Evolutionary conservation across 2,113 vertebrate species (phyloP).

Genomic region (Sinocyclocheilus anshuiensis): DNA sequence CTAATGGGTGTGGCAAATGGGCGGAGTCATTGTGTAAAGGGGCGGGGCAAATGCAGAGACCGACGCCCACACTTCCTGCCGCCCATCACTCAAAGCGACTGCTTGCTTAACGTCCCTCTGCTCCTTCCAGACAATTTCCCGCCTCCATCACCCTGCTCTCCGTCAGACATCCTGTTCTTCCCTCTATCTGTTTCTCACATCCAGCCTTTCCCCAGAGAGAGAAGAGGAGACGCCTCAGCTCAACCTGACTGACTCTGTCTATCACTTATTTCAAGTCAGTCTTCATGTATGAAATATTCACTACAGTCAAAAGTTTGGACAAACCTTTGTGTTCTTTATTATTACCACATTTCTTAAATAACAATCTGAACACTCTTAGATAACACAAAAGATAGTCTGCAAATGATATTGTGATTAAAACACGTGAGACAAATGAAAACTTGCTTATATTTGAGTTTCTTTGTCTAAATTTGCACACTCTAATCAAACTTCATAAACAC

Average conservation of each 20-base stretch:
- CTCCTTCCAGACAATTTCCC: conserved; percentile 65
- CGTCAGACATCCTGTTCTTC: conserved; percentile 25
- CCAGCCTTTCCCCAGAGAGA: conserved; percentile 31
- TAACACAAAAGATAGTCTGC: too few species aligned
- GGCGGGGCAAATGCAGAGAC: conserved; percentile 46
- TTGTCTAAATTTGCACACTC: background rate
- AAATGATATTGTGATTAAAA: too few species aligned
- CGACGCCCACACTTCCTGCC: conserved; percentile 68
- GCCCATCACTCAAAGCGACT: conserved; percentile 62
- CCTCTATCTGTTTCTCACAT: conserved; percentile 48
- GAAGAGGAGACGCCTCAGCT: conserved; percentile 6
- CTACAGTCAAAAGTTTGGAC: too few species aligned
- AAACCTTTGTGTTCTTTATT: too few species aligned
- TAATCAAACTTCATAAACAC: background rate
- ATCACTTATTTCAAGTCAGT: background rate
- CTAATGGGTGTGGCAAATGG: background rate
- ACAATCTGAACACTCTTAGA: too few species aligned
- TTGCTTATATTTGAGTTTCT: too few species aligned
- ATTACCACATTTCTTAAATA: too few species aligned
- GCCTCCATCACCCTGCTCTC: conserved; percentile 60
- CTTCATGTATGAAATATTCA: background rate
- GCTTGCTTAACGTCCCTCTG: conserved; percentile 61
- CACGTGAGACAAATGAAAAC: too few species aligned
- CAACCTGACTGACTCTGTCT: background rate
- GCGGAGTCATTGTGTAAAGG: background rate